A percentile compares a stretch with the other conserved stretches of the same genome.
These are phyloP conservation scores for Rhodophaea formosa DNA, from an alignment of 2,888 invertebrate species.

Conservation along the genomic window DNA sequence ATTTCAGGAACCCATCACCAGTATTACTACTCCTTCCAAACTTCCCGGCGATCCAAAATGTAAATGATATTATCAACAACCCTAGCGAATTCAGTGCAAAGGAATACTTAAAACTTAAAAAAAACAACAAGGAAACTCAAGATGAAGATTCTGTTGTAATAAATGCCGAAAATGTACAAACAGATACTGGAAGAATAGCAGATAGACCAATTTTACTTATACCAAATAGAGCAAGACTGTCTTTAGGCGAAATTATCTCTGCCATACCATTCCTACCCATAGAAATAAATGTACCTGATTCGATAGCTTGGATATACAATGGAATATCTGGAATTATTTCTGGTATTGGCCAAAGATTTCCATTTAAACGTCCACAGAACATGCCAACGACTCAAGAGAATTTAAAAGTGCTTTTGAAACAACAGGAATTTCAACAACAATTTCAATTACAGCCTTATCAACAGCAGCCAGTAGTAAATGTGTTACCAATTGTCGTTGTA, in stretches of 20 bases:
- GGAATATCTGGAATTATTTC: slow-evolving; percentile 57
- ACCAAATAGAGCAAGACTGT: slow-evolving; percentile 46
- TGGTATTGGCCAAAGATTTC: slow-evolving; percentile 55
- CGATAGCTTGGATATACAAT: slow-evolving; percentile 67
- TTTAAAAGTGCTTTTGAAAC: slow-evolving; percentile 41
- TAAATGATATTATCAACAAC: not conserved
- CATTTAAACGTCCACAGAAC: slow-evolving; percentile 42
- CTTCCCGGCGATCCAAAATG: slow-evolving; percentile 36
- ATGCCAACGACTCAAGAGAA: slow-evolving; percentile 28
- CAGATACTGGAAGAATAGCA: slow-evolving; percentile 28
- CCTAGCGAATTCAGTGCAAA: slow-evolving; percentile 2
- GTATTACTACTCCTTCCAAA: slow-evolving; percentile 1
- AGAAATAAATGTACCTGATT: slow-evolving; percentile 83
- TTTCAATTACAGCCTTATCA: no score
- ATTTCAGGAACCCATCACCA: slow-evolving; percentile 40
- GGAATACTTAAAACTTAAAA: slow-evolving; percentile 27
- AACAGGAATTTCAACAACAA: slow-evolving; percentile 39
- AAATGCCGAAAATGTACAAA: slow-evolving; percentile 43
- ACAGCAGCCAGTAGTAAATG: slow-evolving; percentile 18
- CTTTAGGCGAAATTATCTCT: slow-evolving; percentile 73
- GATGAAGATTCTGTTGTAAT: slow-evolving; percentile 54
- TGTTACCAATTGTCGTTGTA: slow-evolving; percentile 24
- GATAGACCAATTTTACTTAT: slow-evolving; percentile 44
- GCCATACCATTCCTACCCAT: slow-evolving; percentile 81
- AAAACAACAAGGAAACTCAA: slow-evolving; percentile 34